Evolutionary conservation across 2,113 vertebrate species (phyloP).

Genomic region (Thymallus thymallus): DNA sequence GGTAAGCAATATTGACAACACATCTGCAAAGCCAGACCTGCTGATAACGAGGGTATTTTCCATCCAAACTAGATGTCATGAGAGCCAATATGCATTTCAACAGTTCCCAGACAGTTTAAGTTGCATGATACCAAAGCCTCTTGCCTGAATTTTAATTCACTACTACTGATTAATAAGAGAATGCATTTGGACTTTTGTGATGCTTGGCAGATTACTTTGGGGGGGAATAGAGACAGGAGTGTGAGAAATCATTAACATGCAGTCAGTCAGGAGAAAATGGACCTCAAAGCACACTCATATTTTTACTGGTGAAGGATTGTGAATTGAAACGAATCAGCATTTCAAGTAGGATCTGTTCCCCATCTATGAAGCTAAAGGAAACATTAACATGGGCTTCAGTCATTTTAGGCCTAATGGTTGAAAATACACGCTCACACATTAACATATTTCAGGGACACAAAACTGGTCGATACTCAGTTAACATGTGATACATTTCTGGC

Average conservation of each 20-base stretch:
- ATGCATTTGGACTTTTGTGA: neutral
- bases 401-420: no score
- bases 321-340: neutral
- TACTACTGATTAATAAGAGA: neutral
- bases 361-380: neutral
- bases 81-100: neutral
- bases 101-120: neutral
- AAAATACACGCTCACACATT: neutral
- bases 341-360: neutral
- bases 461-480: neutral
- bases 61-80: neutral
- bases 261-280: no score
- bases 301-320: no score
- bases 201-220: neutral
- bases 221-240: no score
- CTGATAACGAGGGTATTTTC: neutral
- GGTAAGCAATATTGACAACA: constrained; percentile 12
- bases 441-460: neutral
- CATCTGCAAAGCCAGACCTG: neutral
- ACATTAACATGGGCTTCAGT: no score
- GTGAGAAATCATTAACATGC: no score
- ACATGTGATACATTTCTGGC: neutral
- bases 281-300: no score
- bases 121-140: neutral
- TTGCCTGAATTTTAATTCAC: neutral